Evolutionary conservation across 2,888 invertebrate species (phyloP).

Genomic region (Ophion ventricosus): DNA sequence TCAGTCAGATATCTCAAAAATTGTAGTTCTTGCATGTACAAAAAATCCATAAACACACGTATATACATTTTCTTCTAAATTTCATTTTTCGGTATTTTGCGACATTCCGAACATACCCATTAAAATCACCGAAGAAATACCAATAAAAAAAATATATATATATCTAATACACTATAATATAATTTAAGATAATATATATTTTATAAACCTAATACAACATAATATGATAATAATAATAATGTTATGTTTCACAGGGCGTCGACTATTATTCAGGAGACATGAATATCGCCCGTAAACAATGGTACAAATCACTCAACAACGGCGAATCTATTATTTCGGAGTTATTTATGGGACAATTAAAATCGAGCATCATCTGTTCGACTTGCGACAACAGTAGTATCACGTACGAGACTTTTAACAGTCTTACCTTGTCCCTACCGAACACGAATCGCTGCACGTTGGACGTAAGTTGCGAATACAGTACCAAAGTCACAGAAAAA

Average conservation of each 20-base stretch:
- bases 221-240: neutral
- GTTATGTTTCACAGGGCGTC: conserved; percentile 17
- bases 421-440: conserved; percentile 92
- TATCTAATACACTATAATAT: too few species aligned
- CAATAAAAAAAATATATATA: too few species aligned
- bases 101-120: too few species aligned
- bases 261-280: conserved; percentile 58
- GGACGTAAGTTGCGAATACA: conserved; percentile 83
- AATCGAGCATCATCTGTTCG: conserved; percentile 91
- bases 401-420: conserved; percentile 94
- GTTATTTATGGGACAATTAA: conserved; percentile 94
- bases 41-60: too few species aligned
- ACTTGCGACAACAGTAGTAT: conserved; percentile 90
- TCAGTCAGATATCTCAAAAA: too few species aligned
- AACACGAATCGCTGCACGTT: conserved; percentile 87
- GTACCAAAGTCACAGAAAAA: neutral
- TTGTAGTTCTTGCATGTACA: too few species aligned
- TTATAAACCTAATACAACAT: neutral
- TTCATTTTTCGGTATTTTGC: too few species aligned
- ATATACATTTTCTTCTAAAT: too few species aligned
- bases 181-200: neutral
- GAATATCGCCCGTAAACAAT: conserved; percentile 79
- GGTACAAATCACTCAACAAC: conserved; percentile 80
- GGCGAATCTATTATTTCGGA: conserved; percentile 83
- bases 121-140: too few species aligned